Conservation (phyloP, 1,140 invertebrate species). For the Trinorchestia longiramus region DNA sequence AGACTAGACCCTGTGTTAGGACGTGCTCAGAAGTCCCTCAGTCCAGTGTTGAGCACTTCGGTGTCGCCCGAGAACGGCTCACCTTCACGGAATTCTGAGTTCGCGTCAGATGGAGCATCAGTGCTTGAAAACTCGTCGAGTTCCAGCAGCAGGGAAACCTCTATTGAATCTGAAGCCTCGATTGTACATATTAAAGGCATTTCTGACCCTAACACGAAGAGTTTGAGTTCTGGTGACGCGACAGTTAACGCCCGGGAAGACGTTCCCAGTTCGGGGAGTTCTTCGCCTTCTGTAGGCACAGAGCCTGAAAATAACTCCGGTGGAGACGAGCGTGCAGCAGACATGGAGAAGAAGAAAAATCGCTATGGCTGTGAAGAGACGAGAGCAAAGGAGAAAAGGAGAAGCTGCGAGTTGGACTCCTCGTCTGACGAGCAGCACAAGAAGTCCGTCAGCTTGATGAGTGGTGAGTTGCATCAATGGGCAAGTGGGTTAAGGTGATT, state of each 20-base stretch:
- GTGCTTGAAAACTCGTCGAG: slow-evolving; percentile 3
- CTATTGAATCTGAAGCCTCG: slow-evolving; percentile 22
- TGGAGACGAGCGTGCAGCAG: background rate
- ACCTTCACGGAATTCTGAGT: background rate
- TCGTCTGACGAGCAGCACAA: slow-evolving; percentile 19
- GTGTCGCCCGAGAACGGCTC: slow-evolving; percentile 13
- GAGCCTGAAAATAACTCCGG: background rate
- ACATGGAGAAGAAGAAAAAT: background rate
- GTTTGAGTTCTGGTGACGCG: background rate
- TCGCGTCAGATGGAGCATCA: background rate
- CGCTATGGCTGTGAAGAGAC: background rate
- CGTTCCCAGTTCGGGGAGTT: background rate
- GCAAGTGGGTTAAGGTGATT: background rate
- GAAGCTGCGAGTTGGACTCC: slow-evolving; percentile 24
- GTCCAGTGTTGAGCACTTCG: slow-evolving; percentile 12
- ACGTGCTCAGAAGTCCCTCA: slow-evolving; percentile 7
- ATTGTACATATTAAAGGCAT: slow-evolving; percentile 28
- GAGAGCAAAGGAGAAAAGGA: slow-evolving; percentile 1
- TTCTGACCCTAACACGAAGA: background rate
- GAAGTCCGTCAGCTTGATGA: slow-evolving; percentile 21
- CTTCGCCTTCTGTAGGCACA: background rate
- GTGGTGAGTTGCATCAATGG: background rate
- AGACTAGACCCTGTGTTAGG: background rate
- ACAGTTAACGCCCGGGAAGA: background rate
- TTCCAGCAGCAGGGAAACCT: slow-evolving; percentile 33